Evolutionary conservation across 2,888 invertebrate species (phyloP).

Genomic region (Dynastes maya): DNA sequence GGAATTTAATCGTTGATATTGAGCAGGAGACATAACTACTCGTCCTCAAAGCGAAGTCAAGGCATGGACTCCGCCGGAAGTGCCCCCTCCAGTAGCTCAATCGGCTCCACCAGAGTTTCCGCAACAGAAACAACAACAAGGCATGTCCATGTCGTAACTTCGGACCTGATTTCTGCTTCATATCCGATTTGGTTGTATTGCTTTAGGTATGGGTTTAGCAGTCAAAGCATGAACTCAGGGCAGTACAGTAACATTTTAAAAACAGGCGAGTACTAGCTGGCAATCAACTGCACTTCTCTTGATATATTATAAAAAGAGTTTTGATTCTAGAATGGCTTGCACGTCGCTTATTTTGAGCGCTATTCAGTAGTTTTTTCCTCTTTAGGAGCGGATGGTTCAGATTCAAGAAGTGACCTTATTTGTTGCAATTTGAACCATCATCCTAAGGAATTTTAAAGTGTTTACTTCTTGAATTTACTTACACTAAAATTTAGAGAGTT

Average conservation of each 20-base stretch:
- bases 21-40: slow-evolving; percentile 82
- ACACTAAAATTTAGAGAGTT: not conserved
- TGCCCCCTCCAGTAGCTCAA: slow-evolving; percentile 77
- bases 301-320: slow-evolving; percentile 1
- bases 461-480: not conserved
- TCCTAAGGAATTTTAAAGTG: slow-evolving; percentile 3
- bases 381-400: slow-evolving; percentile 1
- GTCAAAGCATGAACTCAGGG: slow-evolving; percentile 67
- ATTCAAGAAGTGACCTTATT: not conserved
- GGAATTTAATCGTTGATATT: not conserved
- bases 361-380: slow-evolving; percentile 9
- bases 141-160: slow-evolving; percentile 68
- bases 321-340: slow-evolving; percentile 59
- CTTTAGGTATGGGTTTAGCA: slow-evolving; percentile 70
- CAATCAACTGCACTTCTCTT: slow-evolving; percentile 57
- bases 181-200: slow-evolving; percentile 69
- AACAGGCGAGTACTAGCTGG: slow-evolving; percentile 64
- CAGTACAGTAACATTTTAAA: slow-evolving; percentile 66
- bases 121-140: slow-evolving; percentile 75
- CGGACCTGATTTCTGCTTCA: slow-evolving; percentile 68
- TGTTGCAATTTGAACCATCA: slow-evolving; percentile 14
- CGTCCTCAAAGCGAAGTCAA: slow-evolving; percentile 92
- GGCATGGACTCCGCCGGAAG: slow-evolving; percentile 79
- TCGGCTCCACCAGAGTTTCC: slow-evolving; percentile 79
- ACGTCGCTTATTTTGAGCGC: slow-evolving; percentile 54